A percentile compares a stretch with the other conserved stretches of the same genome.
Conservation (phyloP, 2,888 invertebrate species). For the Endomychus coccineus region DNA sequence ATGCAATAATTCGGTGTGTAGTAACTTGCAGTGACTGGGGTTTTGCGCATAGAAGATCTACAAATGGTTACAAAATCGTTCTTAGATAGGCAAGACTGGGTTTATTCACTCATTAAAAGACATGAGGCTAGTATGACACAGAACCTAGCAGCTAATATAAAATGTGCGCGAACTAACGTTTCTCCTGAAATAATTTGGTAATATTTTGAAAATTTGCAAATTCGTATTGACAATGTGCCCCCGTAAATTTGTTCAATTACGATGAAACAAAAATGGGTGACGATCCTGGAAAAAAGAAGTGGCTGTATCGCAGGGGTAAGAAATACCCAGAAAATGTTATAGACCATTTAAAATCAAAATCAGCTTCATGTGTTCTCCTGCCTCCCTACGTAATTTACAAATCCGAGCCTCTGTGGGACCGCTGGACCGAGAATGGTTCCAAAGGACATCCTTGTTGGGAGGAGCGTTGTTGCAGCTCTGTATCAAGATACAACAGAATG, state of each 20-base stretch:
- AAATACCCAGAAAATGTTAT: not conserved
- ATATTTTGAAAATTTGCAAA: too few species aligned
- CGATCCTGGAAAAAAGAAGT: constrained; percentile 1
- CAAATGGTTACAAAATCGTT: constrained; percentile 20
- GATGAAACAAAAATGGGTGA: not conserved
- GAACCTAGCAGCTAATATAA: too few species aligned
- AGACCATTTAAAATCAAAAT: constrained; percentile 4
- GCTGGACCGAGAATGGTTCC: constrained; percentile 31
- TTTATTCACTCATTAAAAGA: constrained; percentile 16
- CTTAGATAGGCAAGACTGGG: constrained; percentile 19
- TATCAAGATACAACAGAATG: constrained; percentile 15
- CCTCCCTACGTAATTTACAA: constrained; percentile 36
- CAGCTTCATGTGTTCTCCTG: constrained; percentile 31
- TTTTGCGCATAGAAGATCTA: constrained; percentile 16
- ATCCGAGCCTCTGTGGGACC: constrained; percentile 26
- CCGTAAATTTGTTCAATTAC: too few species aligned
- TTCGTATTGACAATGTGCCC: too few species aligned
- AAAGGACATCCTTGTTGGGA: constrained; percentile 16
- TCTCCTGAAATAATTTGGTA: too few species aligned
- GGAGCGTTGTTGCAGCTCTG: constrained; percentile 12
- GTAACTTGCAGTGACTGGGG: constrained; percentile 19
- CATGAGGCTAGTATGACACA: constrained; percentile 14
- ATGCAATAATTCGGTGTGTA: constrained; percentile 7
- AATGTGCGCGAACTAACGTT: too few species aligned
- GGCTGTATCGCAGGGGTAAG: not conserved